A percentile compares a stretch with the other conserved stretches of the same genome.
phyloP scores from a whole-genome alignment of 2,113 vertebrate genomes.

The Lanius ludovicianus region DNA sequence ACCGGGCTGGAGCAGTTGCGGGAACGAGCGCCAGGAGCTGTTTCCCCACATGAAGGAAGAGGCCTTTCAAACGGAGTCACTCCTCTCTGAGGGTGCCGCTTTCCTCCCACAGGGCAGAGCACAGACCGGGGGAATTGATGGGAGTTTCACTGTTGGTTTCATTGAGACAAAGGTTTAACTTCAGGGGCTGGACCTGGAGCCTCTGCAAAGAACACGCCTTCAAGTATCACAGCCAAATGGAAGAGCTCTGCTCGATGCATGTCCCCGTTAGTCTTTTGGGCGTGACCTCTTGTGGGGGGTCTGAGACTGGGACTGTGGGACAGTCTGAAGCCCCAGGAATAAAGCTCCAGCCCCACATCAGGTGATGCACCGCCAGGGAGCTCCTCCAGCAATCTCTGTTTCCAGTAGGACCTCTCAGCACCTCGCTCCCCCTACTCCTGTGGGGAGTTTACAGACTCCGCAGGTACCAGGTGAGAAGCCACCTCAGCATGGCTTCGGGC shows the following conservation, averaged over 20 bases:
- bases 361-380: not conserved
- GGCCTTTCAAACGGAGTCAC: not conserved
- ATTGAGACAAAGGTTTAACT: not conserved
- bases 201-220: not conserved
- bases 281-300: not conserved
- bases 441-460: rapidly evolving
- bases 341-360: not conserved
- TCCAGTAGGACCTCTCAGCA: not conserved
- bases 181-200: not conserved
- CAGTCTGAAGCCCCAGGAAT: not conserved
- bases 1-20: not conserved
- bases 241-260: not conserved
- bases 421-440: not conserved
- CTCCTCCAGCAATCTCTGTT: rapidly evolving
- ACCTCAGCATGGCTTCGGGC: not conserved
- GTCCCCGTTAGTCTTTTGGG: no score
- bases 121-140: rapidly evolving
- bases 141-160: not conserved
- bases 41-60: rapidly evolving
- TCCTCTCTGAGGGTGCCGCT: rapidly evolving
- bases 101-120: not conserved
- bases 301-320: not conserved
- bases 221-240: rapidly evolving
- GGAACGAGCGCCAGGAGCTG: not conserved
- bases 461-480: not conserved